Base-by-base conservation (phyloP, 1,140 invertebrate species). In the Melipona quadrifasciata region DNA sequence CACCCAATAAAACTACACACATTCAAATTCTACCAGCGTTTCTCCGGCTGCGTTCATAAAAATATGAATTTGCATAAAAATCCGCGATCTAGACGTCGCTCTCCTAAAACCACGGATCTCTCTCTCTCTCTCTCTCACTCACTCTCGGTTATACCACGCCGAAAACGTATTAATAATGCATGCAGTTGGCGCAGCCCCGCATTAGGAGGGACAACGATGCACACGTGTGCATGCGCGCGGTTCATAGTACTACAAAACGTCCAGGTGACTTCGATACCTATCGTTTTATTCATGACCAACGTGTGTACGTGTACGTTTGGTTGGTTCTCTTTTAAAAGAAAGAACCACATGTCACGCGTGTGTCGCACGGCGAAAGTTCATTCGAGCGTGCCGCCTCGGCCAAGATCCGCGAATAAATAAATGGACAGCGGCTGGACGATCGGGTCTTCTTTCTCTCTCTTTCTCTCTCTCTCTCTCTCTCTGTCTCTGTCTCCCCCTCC, bases 141-240 rank as follows among this genome's bases (percentile, higher is more conserved):
- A 11, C 14, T 61, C 58, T n/a, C 24, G 24, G 39, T n/a, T 58
- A 79, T 68, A 71, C 71, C 61, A 70, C 61, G 71, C 84, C 84
- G 79, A 85, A 85, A 86, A 82, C 39, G 80, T 83, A 86, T 86
- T 86, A 86, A 86, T 86, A 86, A 86, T 86, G 84, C 80, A 86
- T 83, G 84, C 67, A 57, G 47, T 16, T 31, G n/a, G 57, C 39
- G 55, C 73, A 21, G 24, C 55, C 34, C 24, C 47, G 64, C 72
- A 71, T 81, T 75, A 82, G 72, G 39, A 27, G 61, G n/a, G 70
- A 72, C 71, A 74, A 24, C 21, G 53, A 84, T 80, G 76, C 70
- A 68, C 71, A 80, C 84, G 47, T 74, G 51, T 51, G 74, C 51
- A 72, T 27, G 27, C 58, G 17, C 70, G 70, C n/a, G 19, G 19